Conservation (phyloP, 2,888 invertebrate genomes). For the Oscheius myriophilus region DNA sequence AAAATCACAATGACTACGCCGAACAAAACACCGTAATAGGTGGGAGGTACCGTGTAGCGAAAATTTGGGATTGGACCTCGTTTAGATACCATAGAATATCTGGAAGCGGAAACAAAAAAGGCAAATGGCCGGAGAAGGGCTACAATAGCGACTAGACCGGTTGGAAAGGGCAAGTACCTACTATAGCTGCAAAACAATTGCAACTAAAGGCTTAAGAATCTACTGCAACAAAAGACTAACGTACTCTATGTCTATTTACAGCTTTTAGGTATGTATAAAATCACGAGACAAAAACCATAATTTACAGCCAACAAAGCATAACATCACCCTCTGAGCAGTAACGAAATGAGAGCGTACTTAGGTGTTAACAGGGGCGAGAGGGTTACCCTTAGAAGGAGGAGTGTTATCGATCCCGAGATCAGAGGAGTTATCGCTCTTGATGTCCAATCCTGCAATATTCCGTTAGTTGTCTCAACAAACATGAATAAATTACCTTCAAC, state of each 20-base stretch:
- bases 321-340: neutral
- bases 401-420: slow-evolving; percentile 26
- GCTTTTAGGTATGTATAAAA: neutral
- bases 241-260: neutral
- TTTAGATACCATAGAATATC: no score
- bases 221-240: neutral
- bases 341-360: neutral
- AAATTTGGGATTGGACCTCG: neutral
- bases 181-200: neutral
- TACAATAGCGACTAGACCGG: slow-evolving; percentile 12
- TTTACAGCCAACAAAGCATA: slow-evolving; percentile 22
- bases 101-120: no score
- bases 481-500: neutral
- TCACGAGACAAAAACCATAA: neutral
- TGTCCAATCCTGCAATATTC: slow-evolving; percentile 6
- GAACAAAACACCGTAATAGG: slow-evolving; percentile 10
- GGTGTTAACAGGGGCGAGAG: slow-evolving; percentile 7
- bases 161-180: slow-evolving; percentile 15
- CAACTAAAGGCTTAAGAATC: slow-evolving; percentile 1
- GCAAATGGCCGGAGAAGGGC: no score
- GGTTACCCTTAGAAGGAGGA: slow-evolving; percentile 11
- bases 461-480: neutral
- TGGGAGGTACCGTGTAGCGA: slow-evolving; percentile 23
- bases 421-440: slow-evolving; percentile 23
- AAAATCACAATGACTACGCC: slow-evolving; percentile 15